A percentile compares a stretch with the other conserved stretches of the same genome.
Evolutionary conservation across 2,888 invertebrate species (phyloP).

Genomic region (Dendrolimus pini): DNA sequence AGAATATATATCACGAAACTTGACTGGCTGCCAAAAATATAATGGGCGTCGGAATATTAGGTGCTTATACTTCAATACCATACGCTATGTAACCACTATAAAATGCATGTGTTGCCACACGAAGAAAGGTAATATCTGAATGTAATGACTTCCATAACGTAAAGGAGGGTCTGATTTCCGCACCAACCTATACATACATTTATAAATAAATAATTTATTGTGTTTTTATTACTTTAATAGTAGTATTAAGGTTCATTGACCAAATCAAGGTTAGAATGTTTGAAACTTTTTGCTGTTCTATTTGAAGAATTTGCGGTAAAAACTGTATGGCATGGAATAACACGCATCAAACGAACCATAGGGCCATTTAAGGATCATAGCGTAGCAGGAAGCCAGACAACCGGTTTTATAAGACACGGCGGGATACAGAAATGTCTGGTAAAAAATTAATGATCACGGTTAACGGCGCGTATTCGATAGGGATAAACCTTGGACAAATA

Average conservation of each 20-base stretch:
- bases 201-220: too few species aligned
- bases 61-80: constrained; percentile 10
- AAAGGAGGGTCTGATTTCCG: not conserved
- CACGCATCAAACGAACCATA: constrained; percentile 41
- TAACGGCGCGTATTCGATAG: constrained; percentile 39
- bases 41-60: constrained; percentile 16
- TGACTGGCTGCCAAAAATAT: constrained; percentile 34
- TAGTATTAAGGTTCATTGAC: constrained; percentile 27
- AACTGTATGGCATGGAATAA: constrained; percentile 43
- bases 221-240: not conserved
- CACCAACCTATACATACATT: not conserved
- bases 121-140: constrained; percentile 5
- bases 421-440: constrained; percentile 30
- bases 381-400: constrained; percentile 51
- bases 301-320: constrained; percentile 39
- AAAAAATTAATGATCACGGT: constrained; percentile 46
- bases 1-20: constrained; percentile 25
- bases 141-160: constrained; percentile 3
- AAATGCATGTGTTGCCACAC: constrained; percentile 25
- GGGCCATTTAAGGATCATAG: constrained; percentile 52
- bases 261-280: constrained; percentile 29
- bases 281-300: constrained; percentile 27
- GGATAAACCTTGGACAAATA: constrained; percentile 29
- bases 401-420: constrained; percentile 39
- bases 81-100: constrained; percentile 23